These are phyloP conservation scores for Limosa lapponica DNA, from an alignment of 2,797 vertebrate genomes.

Conservation along the genomic window DNA sequence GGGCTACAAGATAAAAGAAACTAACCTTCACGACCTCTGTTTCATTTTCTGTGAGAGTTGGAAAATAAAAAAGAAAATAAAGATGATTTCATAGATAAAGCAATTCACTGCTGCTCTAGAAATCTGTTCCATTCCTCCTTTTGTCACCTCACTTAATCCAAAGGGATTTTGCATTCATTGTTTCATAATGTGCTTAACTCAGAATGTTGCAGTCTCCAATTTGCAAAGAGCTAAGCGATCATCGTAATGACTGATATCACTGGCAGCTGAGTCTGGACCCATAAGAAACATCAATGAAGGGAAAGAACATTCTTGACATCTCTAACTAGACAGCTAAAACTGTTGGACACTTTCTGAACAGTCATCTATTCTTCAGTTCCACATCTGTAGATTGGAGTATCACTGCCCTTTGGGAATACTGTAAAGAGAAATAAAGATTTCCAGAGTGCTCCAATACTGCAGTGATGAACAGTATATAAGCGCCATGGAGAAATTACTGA, in stretches of 20 bases:
- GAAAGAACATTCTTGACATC: background rate
- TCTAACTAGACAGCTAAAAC: background rate
- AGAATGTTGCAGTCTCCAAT: background rate
- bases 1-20: background rate
- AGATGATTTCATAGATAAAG: background rate
- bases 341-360: background rate
- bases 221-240: background rate
- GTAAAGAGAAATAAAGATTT: background rate
- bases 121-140: background rate
- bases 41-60: background rate
- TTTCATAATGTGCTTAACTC: background rate
- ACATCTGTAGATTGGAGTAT: accelerated
- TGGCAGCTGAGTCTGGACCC: background rate
- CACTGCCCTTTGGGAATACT: background rate
- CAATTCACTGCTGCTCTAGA: background rate
- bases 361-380: background rate
- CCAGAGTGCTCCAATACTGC: background rate
- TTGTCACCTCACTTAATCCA: background rate
- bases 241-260: background rate
- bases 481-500: background rate
- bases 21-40: background rate
- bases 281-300: accelerated
- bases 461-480: background rate
- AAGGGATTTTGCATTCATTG: background rate
- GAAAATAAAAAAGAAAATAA: background rate